Evolutionary conservation across 2,113 vertebrate species (phyloP).

Genomic region (Oxyura jamaicensis): DNA sequence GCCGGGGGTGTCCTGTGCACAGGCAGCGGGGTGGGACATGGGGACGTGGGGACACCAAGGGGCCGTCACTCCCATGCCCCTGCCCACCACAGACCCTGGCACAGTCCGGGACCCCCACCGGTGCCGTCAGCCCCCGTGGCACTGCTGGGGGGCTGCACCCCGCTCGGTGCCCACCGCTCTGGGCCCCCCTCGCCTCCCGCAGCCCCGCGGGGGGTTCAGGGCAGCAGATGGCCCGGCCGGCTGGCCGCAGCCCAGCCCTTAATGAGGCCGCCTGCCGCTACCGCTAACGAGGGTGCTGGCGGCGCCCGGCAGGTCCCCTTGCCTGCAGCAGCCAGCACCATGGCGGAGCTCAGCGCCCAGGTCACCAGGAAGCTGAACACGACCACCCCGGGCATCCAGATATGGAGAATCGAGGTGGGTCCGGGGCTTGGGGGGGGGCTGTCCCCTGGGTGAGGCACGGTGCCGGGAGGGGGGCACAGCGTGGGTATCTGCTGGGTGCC

Average conservation of each 20-base stretch:
- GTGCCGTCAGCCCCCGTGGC: fast-evolving
- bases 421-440: neutral
- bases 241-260: neutral
- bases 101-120: fast-evolving
- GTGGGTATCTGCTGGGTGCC: neutral
- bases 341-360: conserved; percentile 79
- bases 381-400: conserved; percentile 85
- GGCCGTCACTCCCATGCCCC: neutral
- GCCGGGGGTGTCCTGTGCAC: neutral
- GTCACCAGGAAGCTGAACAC: conserved; percentile 81
- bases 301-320: neutral
- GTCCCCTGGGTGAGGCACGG: too few species aligned
- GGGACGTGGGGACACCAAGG: fast-evolving
- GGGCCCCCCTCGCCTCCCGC: fast-evolving
- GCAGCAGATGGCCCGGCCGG: neutral
- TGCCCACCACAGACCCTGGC: neutral
- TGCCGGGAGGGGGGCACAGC: fast-evolving
- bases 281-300: neutral
- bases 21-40: neutral
- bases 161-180: neutral
- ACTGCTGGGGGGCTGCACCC: neutral
- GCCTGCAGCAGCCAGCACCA: conserved; percentile 44
- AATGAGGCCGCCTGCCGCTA: neutral
- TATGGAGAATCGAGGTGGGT: conserved; percentile 90
- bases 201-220: fast-evolving